Evolutionary conservation across 2,797 vertebrate species (phyloP), one percentile per base, ranked within the genome.

Genomic region (Microctenopoma steveboyesi): DNA sequence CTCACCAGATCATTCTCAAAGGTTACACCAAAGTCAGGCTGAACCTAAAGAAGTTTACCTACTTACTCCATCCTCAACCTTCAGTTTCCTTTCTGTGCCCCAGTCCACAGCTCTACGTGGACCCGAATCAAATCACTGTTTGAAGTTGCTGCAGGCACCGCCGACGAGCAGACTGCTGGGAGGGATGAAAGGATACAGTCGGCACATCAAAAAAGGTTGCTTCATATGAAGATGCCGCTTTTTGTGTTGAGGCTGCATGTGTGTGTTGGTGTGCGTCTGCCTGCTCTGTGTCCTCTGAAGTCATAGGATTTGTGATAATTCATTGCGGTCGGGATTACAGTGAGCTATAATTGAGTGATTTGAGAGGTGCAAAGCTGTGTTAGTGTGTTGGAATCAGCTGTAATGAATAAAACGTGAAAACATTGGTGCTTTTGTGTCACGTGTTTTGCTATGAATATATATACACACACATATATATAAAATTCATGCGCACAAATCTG

Each of bases 121-220:
- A 90, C 84, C 82, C 71, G 85, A 83, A 75, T 78, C 74, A 75
- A 74, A 53, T 71, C 46, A 15, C 15, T 12, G 70, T 90, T 88
- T 86, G 79, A 90, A 81, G 81, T 69, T 10, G 54, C 74, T 55
- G 65, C 63, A 16, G 65, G 56, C 86, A 78, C 72, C 67, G 77
- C 85, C 69, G 77, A 76, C 83, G 76, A 80, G 77, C 37, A 18
- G 74, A 48, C 1, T 66, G 74, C 58, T 43, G 72, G 69, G 51
- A 48, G 67, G 53, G 77, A 80, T 76, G 81, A 90, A 91, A 87
- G 15, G 12, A 78, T 67, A 55, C 82, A 72, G 10, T 74, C 75
- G 56, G 78, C 72, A 66, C 78, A 86, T 88, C 79, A 90, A 75
- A 86, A 72, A 64, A 78, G 39, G 51, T 60, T 18, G 7, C 33